A percentile compares a stretch with the other conserved stretches of the same genome.
Evolutionary conservation across 2,797 vertebrate species (phyloP).

Genomic region (Carcharodon carcharias): DNA sequence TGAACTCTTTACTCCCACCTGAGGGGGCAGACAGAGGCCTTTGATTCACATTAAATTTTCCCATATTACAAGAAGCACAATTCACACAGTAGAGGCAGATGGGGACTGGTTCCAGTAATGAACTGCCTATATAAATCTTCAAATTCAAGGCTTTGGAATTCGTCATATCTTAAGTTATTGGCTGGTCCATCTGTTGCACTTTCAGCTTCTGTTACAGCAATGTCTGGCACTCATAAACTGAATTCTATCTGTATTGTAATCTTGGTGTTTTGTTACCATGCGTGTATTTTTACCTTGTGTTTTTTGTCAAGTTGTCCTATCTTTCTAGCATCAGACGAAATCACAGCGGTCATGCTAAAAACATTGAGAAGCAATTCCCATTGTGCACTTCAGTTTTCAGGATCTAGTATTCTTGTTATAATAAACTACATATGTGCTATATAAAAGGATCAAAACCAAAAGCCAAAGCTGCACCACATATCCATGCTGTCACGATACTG

Average conservation of each 20-base stretch:
- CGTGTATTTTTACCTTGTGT: conserved; percentile 1
- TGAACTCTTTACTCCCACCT: neutral
- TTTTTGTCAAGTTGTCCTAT: conserved; percentile 17
- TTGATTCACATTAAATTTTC: neutral
- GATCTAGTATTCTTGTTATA: neutral
- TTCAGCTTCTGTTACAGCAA: conserved; percentile 12
- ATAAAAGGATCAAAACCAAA: neutral
- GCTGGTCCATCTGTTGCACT: neutral
- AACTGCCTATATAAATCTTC: neutral
- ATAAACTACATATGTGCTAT: conserved; percentile 22
- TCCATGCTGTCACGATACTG: neutral
- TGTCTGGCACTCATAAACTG: neutral
- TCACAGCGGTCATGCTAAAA: neutral
- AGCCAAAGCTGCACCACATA: conserved; percentile 2
- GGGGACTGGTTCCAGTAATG: neutral
- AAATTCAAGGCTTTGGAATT: neutral
- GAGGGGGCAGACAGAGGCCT: neutral
- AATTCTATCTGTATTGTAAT: conserved; percentile 9
- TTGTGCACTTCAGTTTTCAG: neutral
- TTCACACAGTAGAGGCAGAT: neutral
- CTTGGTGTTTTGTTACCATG: neutral
- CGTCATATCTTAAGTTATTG: neutral
- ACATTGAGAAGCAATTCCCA: conserved; percentile 17
- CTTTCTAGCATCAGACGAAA: neutral
- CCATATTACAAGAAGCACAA: neutral